Evolutionary conservation across 2,888 invertebrate genomes (phyloP).

Genomic region (Adelphocoris suturalis): DNA sequence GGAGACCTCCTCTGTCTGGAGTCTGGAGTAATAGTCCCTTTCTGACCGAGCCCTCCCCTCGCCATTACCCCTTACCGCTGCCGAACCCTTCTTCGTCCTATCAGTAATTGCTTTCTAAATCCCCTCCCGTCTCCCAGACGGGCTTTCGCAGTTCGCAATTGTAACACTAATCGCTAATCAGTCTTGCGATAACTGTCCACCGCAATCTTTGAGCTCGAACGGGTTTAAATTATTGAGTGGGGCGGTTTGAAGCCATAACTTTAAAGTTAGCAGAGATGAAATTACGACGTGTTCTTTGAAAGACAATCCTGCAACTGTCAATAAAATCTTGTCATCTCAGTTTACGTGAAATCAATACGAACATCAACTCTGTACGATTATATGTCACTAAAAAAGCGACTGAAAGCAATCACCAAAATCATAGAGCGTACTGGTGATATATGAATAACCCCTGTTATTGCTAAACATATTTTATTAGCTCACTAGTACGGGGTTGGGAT

Average conservation of each 20-base stretch:
- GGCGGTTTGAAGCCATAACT: background rate
- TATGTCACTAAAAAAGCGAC: too few species aligned
- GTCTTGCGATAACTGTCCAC: constrained; percentile 57
- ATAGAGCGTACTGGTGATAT: too few species aligned
- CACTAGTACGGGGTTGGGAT: too few species aligned
- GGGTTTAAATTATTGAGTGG: constrained; percentile 26
- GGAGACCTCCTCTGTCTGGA: constrained; percentile 13
- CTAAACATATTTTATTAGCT: too few species aligned
- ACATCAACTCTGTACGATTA: too few species aligned
- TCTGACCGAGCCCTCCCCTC: constrained; percentile 14
- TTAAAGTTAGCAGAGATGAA: background rate
- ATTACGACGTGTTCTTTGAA: constrained; percentile 21
- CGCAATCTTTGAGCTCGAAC: constrained; percentile 35
- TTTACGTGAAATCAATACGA: background rate
- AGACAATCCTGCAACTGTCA: background rate
- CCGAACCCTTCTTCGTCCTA: background rate
- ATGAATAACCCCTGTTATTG: too few species aligned
- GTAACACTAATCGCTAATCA: constrained; percentile 50
- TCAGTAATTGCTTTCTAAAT: constrained; percentile 57
- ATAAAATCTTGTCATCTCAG: background rate
- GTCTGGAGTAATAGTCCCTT: constrained; percentile 53
- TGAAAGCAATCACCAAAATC: too few species aligned
- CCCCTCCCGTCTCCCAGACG: constrained; percentile 6
- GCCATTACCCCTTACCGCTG: background rate
- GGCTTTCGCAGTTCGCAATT: constrained; percentile 23